Percentiles rank a stretch among this genome's conserved stretches.
phyloP scores from a whole-genome alignment of 2,888 invertebrate species.

The Caenorhabditis sp. region DNA sequence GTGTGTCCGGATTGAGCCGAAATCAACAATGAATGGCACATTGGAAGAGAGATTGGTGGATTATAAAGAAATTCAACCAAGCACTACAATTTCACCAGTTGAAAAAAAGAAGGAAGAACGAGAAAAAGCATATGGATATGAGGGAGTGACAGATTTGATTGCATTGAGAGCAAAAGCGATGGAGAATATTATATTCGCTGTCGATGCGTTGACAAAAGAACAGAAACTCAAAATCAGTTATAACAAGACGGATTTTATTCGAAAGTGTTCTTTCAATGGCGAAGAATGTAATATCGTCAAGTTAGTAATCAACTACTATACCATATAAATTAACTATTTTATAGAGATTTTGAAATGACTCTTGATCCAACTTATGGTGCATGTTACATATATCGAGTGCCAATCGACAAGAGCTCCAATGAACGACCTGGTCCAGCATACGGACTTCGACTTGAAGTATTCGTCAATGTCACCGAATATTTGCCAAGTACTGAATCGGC shows the following conservation, averaged over 20 bases:
- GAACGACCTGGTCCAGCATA: conserved; percentile 69
- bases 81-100: conserved; percentile 55
- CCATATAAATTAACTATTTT: no score
- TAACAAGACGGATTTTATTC: conserved; percentile 62
- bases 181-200: conserved; percentile 70
- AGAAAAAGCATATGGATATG: conserved; percentile 64
- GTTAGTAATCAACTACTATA: no score
- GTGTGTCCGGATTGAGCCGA: conserved; percentile 65
- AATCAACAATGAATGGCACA: conserved; percentile 16
- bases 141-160: conserved; percentile 67
- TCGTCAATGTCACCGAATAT: conserved; percentile 68
- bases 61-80: conserved; percentile 63
- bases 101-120: conserved; percentile 57
- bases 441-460: conserved; percentile 67
- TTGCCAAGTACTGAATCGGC: conserved; percentile 70
- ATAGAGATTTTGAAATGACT: conserved; percentile 66
- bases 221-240: conserved; percentile 50
- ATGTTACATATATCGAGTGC: conserved; percentile 69
- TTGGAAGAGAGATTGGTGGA: conserved; percentile 59
- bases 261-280: conserved; percentile 70
- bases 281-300: conserved; percentile 65
- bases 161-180: conserved; percentile 66
- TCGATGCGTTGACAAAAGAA: conserved; percentile 57
- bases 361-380: conserved; percentile 70
- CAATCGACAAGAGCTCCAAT: conserved; percentile 57